Percentiles rank a stretch among this genome's conserved stretches.
phyloP scores from a whole-genome alignment of 2,797 vertebrate species.

The Peromyscus aztecus region DNA sequence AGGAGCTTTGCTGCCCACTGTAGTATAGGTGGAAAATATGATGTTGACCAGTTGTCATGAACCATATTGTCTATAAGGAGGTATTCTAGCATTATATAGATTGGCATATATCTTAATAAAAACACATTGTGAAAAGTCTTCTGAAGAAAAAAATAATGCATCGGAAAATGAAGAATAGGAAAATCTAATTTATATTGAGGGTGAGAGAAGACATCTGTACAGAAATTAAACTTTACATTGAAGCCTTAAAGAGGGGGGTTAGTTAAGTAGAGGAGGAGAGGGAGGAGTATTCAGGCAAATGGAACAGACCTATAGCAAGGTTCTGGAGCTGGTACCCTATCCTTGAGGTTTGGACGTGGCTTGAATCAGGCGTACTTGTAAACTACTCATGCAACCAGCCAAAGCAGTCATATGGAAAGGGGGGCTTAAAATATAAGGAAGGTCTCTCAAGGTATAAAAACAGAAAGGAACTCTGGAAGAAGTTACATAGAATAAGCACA shows the following conservation, averaged over 20 bases:
- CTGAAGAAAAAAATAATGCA: constrained; percentile 33
- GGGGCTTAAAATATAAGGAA: background rate
- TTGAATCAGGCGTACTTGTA: background rate
- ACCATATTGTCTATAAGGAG: background rate
- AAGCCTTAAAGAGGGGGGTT: background rate
- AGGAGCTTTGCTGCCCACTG: background rate
- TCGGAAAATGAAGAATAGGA: constrained; percentile 19
- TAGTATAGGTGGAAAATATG: constrained; percentile 32
- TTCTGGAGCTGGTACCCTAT: background rate
- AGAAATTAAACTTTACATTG: constrained; percentile 25
- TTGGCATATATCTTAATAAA: constrained; percentile 21
- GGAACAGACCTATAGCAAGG: background rate
- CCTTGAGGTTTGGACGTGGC: background rate
- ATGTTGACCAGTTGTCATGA: constrained; percentile 17
- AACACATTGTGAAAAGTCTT: background rate
- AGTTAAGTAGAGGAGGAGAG: constrained; percentile 7
- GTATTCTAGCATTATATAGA: constrained; percentile 18
- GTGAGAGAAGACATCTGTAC: constrained; percentile 7
- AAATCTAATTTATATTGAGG: constrained; percentile 43
- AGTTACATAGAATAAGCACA: background rate
- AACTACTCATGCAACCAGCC: background rate
- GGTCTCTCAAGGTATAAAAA: background rate
- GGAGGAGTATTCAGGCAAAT: background rate
- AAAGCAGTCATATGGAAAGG: background rate
- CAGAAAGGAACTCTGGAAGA: constrained; percentile 24